Base-by-base conservation (phyloP, 2,113 vertebrate genomes). In the Promerops cafer region DNA sequence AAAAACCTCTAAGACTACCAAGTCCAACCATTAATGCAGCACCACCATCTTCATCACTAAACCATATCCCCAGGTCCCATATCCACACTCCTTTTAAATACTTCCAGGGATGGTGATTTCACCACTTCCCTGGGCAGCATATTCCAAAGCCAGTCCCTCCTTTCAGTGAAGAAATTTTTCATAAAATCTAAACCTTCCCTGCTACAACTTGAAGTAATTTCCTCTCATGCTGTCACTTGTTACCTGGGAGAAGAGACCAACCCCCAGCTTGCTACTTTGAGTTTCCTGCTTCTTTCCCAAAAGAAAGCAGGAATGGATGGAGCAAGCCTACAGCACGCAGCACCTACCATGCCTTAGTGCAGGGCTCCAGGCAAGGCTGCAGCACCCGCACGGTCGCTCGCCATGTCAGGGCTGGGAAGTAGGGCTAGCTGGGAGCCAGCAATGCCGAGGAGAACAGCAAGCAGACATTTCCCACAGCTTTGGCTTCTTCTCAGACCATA, bases 361-460 rank as follows among this genome's bases (percentile, higher is more conserved):
- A 52, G 37, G 64, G 69, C 65, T 68, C 40, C 52, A 76, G 49
- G n/a, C n/a, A 70, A 30, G 75, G 30, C 39, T 71, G 72, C 30
- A 65, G 59, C 35, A 33, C 26, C 2, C 2, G 6, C 14, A 6
- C 0, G 2, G 50, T 69, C 61, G 16, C 53, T 64, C 7, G 7
- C 9, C 2, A 0, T 12, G 26, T 26, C 37, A 11, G 19, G 30
- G 35, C 24, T 77, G 72, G 44, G 10, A 8, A 3, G 28, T 5
- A 14, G 40, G 27, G 35, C 40, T 53, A 21, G 22, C 37, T 33
- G 49, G 9, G 61, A 76, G 28, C n/a, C 69, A 72, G 28, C 0
- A 1, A 31, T 11, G 37, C 53, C 0, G 0, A 76, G 77, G 26
- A 78, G 42, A 79, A n/a, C 24, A 87, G 26, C 4, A 2, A 60